Base-by-base conservation (phyloP, 2,797 vertebrate genomes). In the Vultur gryphus region DNA sequence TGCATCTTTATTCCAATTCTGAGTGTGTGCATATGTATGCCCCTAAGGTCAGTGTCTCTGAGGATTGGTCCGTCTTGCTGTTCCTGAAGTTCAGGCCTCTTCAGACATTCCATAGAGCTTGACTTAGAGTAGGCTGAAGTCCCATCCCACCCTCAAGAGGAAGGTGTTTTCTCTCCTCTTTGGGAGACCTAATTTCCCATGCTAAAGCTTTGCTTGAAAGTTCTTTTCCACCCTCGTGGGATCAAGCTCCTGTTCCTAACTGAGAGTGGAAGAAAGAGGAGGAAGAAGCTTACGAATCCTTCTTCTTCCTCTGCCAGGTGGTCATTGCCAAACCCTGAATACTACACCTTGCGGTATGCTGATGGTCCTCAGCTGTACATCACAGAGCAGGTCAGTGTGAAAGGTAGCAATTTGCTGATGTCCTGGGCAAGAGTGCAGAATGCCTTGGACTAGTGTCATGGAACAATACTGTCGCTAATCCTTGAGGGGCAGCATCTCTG, bases 351-450 rank as follows among this genome's bases (percentile, higher is more conserved):
- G 76, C 99, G 99, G 29, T 99, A 99, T 4, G 99, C 99, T 12
- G 99, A 99, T 4, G 99, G 99, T 18, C 99, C 99, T 59, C 99
- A 99, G 97, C 99, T 99, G 73, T 99, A 99, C 93, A 99, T 99
- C 97, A 99, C 99, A 1, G 99, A 99, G 86, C 99, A 99, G 99
- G 99, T 99, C 41, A 97, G 98, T 70, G 97, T 29, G 69, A 28
- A 72, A 70, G 69, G 24, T 4, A 58, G 62, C 57, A 84, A 7
- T 29, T 37, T 73, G 55, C 48, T 87, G 31, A 8, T 70, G 17
- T 19, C 59, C 29, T 13, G 11, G 24, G 16, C 21, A 49, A 43
- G 26, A 77, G 19, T 51, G 37, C 71, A 75, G 23, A 77, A 37
- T 69, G 61, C 31, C 29, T 69, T 89, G 67, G 48, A 13, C 37